Conservation (phyloP, 2,113 vertebrate genomes). For the Dunckerocampus dactyliophorus region DNA sequence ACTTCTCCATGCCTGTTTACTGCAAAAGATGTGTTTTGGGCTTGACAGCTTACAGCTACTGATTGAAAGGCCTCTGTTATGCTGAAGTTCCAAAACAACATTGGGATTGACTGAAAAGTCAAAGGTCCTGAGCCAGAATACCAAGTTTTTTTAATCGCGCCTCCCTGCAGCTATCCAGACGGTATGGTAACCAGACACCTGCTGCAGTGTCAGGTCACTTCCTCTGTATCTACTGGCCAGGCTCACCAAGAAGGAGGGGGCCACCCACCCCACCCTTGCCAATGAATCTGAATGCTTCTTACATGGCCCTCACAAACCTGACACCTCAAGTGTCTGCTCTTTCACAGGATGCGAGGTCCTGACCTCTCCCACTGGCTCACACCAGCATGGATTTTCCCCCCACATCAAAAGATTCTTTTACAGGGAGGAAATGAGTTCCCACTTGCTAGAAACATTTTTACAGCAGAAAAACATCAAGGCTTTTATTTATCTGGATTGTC, state of each 20-base stretch:
- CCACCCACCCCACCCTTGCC: slow-evolving; percentile 12
- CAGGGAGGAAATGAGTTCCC: neutral
- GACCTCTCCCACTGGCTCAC: slow-evolving; percentile 3
- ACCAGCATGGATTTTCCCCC: neutral
- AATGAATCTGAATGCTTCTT: slow-evolving; percentile 19
- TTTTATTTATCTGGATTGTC: neutral
- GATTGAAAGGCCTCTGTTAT: too few relatives aligned
- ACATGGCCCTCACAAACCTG: slow-evolving; percentile 25
- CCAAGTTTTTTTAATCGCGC: slow-evolving; percentile 8
- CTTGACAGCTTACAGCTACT: too few relatives aligned
- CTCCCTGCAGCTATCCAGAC: slow-evolving; percentile 14
- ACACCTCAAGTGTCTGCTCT: slow-evolving; percentile 16
- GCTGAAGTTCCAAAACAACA: too few relatives aligned
- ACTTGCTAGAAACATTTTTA: neutral
- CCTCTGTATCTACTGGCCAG: slow-evolving; percentile 48
- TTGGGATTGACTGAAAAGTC: too few relatives aligned
- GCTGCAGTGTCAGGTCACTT: slow-evolving; percentile 58
- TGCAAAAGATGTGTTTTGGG: too few relatives aligned
- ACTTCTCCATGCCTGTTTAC: too few relatives aligned
- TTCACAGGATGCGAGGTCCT: neutral
- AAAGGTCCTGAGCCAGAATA: neutral
- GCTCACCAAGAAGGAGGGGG: slow-evolving; percentile 21
- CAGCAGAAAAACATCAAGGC: too few relatives aligned
- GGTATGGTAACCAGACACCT: slow-evolving; percentile 56
- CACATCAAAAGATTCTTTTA: neutral